Evolutionary conservation across 2,797 vertebrate species (phyloP).

Genomic region (Tauraco hartlaubi): DNA sequence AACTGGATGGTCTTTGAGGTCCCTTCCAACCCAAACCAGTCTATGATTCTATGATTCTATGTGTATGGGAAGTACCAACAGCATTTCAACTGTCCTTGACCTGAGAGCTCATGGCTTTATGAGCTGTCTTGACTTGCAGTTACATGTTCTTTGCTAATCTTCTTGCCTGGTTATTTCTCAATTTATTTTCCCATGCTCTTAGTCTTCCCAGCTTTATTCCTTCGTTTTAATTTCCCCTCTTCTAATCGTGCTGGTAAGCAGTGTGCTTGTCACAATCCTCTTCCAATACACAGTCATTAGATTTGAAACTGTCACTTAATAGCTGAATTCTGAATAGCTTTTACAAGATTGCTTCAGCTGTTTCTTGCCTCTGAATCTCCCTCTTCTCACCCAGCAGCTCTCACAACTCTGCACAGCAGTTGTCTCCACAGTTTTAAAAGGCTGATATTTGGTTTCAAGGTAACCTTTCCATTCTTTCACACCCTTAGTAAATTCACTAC

Average conservation of each 20-base stretch:
- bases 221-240: not conserved
- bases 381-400: not conserved
- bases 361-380: not conserved
- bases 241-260: not conserved
- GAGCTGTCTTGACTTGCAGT: not conserved
- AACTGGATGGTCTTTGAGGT: too few species aligned
- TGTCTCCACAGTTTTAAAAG: not conserved
- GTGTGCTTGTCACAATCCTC: not conserved
- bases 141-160: not conserved
- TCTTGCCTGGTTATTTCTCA: conserved; percentile 14
- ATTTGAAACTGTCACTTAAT: not conserved
- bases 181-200: not conserved
- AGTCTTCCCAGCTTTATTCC: not conserved
- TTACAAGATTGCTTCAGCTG: not conserved
- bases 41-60: too few species aligned
- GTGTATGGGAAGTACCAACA: not conserved
- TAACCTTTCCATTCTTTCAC: not conserved
- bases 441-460: not conserved
- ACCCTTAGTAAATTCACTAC: not conserved
- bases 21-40: too few species aligned
- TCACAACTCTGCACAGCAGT: not conserved
- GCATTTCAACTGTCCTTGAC: not conserved
- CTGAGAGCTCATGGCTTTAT: not conserved
- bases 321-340: not conserved
- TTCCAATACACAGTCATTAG: not conserved